Evolutionary conservation across 2,888 invertebrate genomes (phyloP), one percentile per base, ranked within the genome.

Genomic region (Pandemis corylana): DNA sequence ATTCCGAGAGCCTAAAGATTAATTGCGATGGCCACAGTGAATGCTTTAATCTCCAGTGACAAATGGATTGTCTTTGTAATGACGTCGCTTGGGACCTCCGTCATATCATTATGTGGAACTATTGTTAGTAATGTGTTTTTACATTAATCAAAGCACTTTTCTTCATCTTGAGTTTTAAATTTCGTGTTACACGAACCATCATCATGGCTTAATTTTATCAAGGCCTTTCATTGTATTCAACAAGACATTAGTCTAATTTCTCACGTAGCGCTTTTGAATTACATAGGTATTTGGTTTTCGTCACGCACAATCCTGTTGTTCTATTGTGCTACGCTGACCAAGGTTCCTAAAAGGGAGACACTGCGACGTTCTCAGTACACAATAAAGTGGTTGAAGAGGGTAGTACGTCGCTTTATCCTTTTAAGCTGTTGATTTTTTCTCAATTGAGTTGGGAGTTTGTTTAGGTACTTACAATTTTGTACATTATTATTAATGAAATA

Each of bases 11-110:
- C 13, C 20, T 10, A 59, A 59, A 44, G 56, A 68, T 59, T 44
- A 68, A 59, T 68, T 59, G 59, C 56, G 13, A 59, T 44, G 56
- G 44, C 20, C 42, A 44, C 44, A 42, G 56, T 44, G 56, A 44
- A 56, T 59, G 68, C 56, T 59, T 56, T 44, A 59, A 56, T 68
- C 68, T 59, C 68, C 44, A 12, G 56, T 68, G 56, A 68, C 68
- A 68, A 68, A 68, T 68, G 68, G 68, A 59, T 56, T 68, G 44
- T 44, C 68, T 68, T 68, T 68, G 68, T 59, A 68, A 56, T 44
- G 44, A 68, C 56, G 67, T 56, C 67, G 42, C 53, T 68, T 67
- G 15, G 56, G 53, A 59, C 59, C 44, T 68, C 41, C 68, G 44
- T 68, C 59, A 44, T 68, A 44, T 41, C 68, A 68, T 68, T 59